Percentiles rank a stretch among this genome's conserved stretches.
Evolutionary conservation across 2,888 invertebrate genomes (phyloP).

Genomic region (Drosophila leonis): DNA sequence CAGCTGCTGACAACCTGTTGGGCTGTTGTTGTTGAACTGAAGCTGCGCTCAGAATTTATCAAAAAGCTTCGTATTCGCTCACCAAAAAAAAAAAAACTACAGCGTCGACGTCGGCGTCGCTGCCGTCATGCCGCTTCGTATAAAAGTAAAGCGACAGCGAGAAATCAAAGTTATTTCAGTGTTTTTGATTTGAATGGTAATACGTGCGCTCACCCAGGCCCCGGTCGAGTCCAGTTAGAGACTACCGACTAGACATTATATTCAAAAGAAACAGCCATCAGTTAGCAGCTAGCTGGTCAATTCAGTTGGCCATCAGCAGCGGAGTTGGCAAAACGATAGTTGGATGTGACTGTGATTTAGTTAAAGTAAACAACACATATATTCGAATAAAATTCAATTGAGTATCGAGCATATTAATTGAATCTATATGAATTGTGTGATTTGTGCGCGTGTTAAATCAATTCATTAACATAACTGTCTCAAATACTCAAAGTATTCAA

Average conservation of each 20-base stretch:
- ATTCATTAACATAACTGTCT: constrained; percentile 25
- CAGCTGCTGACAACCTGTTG: constrained; percentile 64
- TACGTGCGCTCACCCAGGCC: constrained; percentile 73
- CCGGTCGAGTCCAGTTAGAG: constrained; percentile 66
- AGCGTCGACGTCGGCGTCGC: constrained; percentile 30
- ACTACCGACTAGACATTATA: constrained; percentile 28
- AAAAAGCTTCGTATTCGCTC: constrained; percentile 68
- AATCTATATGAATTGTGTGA: constrained; percentile 29
- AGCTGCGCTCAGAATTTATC: constrained; percentile 73
- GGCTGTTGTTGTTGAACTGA: constrained; percentile 37
- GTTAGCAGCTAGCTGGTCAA: constrained; percentile 51
- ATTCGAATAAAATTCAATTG: constrained; percentile 20
- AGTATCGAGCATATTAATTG: constrained; percentile 12
- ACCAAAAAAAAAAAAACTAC: constrained; percentile 26
- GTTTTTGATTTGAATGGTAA: constrained; percentile 84
- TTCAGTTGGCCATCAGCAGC: constrained; percentile 50
- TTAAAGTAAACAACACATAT: constrained; percentile 25
- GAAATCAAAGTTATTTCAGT: constrained; percentile 85
- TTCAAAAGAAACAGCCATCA: constrained; percentile 30
- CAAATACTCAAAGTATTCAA: constrained; percentile 32
- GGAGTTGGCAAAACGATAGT: constrained; percentile 34
- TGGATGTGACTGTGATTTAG: constrained; percentile 45
- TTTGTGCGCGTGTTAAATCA: constrained; percentile 42
- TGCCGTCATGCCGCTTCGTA: constrained; percentile 68
- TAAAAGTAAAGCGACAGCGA: constrained; percentile 84